Evolutionary conservation across 2,888 invertebrate species (phyloP).

Genomic region (Gortyna flavago): DNA sequence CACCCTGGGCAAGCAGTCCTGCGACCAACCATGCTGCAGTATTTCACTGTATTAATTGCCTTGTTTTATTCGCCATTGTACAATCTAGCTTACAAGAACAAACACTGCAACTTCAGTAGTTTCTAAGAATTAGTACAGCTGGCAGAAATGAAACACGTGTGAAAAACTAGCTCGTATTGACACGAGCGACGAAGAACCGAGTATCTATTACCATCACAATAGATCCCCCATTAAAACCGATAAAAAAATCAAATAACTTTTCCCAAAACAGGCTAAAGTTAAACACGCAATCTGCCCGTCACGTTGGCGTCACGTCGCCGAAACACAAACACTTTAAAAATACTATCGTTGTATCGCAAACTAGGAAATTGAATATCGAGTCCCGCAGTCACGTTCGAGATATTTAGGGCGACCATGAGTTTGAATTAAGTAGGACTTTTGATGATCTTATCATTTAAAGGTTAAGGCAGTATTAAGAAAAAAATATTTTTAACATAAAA

Average conservation of each 20-base stretch:
- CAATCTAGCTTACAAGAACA: not conserved
- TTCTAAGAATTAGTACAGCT: not conserved
- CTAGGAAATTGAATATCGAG: conserved; percentile 71
- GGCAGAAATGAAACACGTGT: not conserved
- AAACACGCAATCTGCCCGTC: conserved; percentile 40
- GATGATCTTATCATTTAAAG: not conserved
- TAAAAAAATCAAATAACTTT: conserved; percentile 38
- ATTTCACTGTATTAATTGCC: not conserved
- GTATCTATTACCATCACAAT: conserved; percentile 2
- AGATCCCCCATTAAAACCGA: not conserved
- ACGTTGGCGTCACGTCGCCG: conserved; percentile 37
- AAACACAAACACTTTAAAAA: conserved; percentile 70
- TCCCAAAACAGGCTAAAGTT: conserved; percentile 8
- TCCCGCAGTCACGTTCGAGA: conserved; percentile 63
- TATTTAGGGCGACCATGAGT: conserved; percentile 33
- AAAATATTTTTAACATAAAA: not conserved
- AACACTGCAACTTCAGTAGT: not conserved
- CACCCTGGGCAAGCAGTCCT: not conserved
- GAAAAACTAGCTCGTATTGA: not conserved
- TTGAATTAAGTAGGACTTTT: not conserved
- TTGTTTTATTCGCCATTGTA: not conserved
- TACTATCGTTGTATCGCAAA: conserved; percentile 65
- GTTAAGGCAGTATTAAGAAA: not conserved
- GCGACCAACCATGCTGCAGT: not conserved
- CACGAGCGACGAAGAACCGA: not conserved